These are phyloP conservation scores for Spodoptera littoralis DNA, from an alignment of 2,888 invertebrate genomes.

Conservation along the genomic window DNA sequence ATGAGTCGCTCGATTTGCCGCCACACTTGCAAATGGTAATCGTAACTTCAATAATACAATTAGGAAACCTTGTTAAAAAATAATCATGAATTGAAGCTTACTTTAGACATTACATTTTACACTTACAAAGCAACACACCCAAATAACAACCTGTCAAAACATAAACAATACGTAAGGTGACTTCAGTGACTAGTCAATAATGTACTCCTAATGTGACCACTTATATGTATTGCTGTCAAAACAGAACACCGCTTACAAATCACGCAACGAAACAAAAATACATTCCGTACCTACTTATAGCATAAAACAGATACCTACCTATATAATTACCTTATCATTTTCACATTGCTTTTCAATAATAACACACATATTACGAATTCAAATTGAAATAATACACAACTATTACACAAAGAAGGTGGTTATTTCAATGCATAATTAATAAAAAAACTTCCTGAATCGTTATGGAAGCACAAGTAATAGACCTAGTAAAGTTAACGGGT, in stretches of 20 bases:
- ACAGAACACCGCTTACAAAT: slow-evolving; percentile 1
- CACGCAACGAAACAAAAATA: slow-evolving; percentile 16
- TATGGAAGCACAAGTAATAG: slow-evolving; percentile 8
- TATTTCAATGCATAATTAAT: slow-evolving; percentile 33
- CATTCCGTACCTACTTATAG: slow-evolving; percentile 13
- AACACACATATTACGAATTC: slow-evolving; percentile 19
- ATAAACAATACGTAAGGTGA: neutral
- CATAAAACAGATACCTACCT: neutral
- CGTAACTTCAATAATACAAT: too few relatives aligned
- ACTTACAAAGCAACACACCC: too few relatives aligned
- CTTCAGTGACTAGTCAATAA: slow-evolving; percentile 22
- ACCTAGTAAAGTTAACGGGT: slow-evolving; percentile 49
- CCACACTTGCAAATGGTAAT: too few relatives aligned
- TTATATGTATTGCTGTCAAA: slow-evolving; percentile 20
- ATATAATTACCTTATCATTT: slow-evolving; percentile 9
- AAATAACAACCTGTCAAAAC: neutral
- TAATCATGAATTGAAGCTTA: too few relatives aligned
- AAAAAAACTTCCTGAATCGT: slow-evolving; percentile 18
- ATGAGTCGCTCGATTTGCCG: too few relatives aligned
- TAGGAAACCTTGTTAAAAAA: too few relatives aligned
- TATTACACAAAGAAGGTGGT: slow-evolving; percentile 2
- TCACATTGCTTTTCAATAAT: slow-evolving; percentile 11
- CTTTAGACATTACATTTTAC: too few relatives aligned
- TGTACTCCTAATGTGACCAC: slow-evolving; percentile 19
- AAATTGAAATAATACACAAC: slow-evolving; percentile 7